Evolutionary conservation across 1,140 invertebrate species (phyloP).

Genomic region (Panulirus ornatus): DNA sequence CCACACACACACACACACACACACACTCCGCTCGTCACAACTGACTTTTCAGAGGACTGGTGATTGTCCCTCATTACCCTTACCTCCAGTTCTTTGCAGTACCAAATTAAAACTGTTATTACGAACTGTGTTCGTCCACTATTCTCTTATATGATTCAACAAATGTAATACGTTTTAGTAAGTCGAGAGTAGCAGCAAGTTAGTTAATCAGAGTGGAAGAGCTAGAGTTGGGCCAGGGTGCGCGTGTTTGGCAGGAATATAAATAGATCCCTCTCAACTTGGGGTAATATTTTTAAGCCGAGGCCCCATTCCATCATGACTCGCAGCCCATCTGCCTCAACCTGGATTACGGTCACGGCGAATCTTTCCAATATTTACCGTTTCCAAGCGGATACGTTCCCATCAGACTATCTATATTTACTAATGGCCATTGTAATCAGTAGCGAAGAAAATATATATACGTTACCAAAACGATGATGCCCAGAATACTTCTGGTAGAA

Average conservation of each 20-base stretch:
- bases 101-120: neutral
- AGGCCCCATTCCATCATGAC: conserved; percentile 2
- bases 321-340: neutral
- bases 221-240: neutral
- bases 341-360: neutral
- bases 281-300: neutral
- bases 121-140: no score
- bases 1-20: neutral
- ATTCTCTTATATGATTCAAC: no score
- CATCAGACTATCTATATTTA: no score
- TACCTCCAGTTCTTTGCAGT: neutral
- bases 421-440: no score
- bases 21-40: neutral
- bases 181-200: no score
- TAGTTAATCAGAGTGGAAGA: neutral
- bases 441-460: no score
- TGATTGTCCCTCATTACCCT: neutral
- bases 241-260: neutral
- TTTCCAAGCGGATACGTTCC: no score
- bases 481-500: no score
- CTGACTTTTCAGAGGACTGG: neutral
- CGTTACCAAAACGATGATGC: no score
- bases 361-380: no score
- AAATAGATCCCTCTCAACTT: conserved; percentile 20
- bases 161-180: no score